phyloP scores from a whole-genome alignment of 2,888 invertebrate genomes.

The Himalopsyche anomala region DNA sequence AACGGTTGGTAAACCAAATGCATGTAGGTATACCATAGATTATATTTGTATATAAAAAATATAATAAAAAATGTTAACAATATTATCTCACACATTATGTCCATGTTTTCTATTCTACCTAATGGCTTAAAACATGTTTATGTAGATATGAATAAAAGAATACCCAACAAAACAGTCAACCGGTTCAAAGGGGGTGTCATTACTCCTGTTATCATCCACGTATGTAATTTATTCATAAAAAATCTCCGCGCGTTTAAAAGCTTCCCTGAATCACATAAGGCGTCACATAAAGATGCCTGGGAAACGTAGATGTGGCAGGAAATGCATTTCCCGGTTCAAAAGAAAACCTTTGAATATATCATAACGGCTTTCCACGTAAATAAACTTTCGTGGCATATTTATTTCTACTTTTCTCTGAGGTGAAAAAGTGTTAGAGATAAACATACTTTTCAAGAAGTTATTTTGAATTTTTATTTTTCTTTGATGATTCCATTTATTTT shows the following conservation, averaged over 20 bases:
- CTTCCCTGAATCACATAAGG: constrained; percentile 13
- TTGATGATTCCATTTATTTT: no score
- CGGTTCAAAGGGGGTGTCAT: background rate
- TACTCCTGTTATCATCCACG: constrained; percentile 13
- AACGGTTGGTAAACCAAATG: no score
- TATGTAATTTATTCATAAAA: constrained; percentile 29
- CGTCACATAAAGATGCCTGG: constrained; percentile 21
- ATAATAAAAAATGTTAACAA: no score
- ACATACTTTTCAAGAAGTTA: constrained; percentile 11
- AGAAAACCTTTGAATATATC: constrained; percentile 56
- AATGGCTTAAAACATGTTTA: no score
- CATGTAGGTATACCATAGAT: no score
- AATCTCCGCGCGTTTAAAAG: constrained; percentile 27
- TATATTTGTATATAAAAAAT: no score
- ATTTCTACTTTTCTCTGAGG: constrained; percentile 4
- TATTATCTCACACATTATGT: no score
- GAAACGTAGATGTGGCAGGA: constrained; percentile 35
- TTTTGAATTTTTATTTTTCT: constrained; percentile 7
- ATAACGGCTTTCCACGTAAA: constrained; percentile 47
- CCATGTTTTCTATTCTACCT: no score
- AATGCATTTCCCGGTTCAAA: constrained; percentile 54
- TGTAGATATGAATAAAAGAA: background rate
- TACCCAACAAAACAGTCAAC: background rate
- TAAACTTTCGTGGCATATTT: constrained; percentile 46
- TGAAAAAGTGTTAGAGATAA: background rate